A percentile compares a stretch with the other conserved stretches of the same genome.
phyloP scores from a whole-genome alignment of 2,113 vertebrate species.

The Erythrocercus mccallii region DNA sequence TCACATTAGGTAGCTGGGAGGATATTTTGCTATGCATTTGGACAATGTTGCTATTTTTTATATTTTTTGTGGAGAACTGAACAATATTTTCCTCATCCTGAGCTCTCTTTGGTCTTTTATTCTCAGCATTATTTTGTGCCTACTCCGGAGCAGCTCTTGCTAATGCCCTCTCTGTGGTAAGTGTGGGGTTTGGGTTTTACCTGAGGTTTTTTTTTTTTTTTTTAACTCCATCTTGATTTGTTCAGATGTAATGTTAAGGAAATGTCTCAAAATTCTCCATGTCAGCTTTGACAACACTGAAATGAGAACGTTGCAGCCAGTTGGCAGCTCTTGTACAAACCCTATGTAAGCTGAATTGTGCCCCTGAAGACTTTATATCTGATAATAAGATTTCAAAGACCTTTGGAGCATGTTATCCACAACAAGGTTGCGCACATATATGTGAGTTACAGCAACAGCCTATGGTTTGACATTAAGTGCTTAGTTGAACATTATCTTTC shows the following conservation, averaged over 20 bases:
- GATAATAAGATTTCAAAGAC: not conserved
- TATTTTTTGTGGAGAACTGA: not conserved
- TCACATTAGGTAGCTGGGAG: not conserved
- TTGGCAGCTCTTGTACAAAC: not conserved
- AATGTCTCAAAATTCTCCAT: not conserved
- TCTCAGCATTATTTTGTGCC: constrained; percentile 83
- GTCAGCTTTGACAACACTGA: not conserved
- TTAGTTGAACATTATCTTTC: not conserved
- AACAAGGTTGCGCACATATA: rapidly evolving
- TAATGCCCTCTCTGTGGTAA: constrained; percentile 84
- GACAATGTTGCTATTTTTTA: not conserved
- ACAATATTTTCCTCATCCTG: not conserved
- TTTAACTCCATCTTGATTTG: not conserved
- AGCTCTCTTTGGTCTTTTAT: not conserved
- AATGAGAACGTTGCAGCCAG: not conserved
- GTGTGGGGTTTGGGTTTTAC: not conserved
- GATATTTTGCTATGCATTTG: not conserved
- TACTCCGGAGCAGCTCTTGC: constrained; percentile 85
- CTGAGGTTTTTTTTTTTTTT: rapidly evolving
- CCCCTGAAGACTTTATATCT: not conserved
- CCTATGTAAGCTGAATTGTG: not conserved
- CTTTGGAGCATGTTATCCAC: not conserved
- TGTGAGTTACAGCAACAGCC: not conserved
- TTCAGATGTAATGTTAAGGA: not conserved
- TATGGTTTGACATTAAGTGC: not conserved